Evolutionary conservation across 2,113 vertebrate species (phyloP).

Genomic region (Probosciger aterrimus): DNA sequence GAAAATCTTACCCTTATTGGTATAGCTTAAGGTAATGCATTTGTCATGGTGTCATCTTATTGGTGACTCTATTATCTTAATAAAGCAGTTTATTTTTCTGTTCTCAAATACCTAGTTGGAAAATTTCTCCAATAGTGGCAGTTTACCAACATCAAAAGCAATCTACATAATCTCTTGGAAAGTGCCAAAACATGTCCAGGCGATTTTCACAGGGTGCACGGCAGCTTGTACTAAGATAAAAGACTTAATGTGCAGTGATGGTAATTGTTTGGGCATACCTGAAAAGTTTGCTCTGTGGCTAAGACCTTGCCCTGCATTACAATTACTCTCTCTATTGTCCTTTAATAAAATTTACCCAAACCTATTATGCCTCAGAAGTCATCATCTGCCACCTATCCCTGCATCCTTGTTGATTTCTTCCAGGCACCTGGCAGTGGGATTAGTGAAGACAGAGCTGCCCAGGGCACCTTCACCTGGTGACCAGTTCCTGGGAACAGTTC

Average conservation of each 20-base stretch:
- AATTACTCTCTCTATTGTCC: not conserved
- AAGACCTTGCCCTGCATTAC: not conserved
- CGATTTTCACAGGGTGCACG: not conserved
- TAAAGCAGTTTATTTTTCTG: not conserved
- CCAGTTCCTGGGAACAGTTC: not conserved
- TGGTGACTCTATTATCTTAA: not conserved
- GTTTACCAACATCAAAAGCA: not conserved
- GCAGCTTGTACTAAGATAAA: not conserved
- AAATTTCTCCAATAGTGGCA: not conserved
- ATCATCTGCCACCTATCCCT: not conserved
- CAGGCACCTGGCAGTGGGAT: not conserved
- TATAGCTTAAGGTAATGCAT: slow-evolving; percentile 25
- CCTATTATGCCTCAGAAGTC: not conserved
- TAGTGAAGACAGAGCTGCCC: not conserved
- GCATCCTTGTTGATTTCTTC: not conserved
- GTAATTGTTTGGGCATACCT: not conserved
- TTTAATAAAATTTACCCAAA: not conserved
- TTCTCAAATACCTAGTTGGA: not conserved
- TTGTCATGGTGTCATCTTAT: not conserved
- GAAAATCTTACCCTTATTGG: not conserved
- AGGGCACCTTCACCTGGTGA: not conserved
- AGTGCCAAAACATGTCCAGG: not conserved
- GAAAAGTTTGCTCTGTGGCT: not conserved
- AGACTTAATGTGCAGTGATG: not conserved
- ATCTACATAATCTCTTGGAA: not conserved